Conservation (phyloP, 64 coral and sea anemone genomes). For the Trachythela sp. region DNA sequence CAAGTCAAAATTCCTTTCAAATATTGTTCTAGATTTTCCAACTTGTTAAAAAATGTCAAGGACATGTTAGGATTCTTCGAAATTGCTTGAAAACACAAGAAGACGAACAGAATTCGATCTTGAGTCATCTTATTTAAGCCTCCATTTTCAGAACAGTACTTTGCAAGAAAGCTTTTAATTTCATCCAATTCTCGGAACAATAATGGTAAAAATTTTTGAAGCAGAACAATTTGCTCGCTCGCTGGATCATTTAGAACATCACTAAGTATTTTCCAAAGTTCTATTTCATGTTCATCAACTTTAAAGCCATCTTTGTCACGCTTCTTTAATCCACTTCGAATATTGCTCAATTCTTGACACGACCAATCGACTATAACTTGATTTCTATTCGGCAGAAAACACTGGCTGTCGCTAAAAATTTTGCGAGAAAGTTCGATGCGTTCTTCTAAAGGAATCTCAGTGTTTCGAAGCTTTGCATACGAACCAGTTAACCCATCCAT, state of each 20-base stretch:
- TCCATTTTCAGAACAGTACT: background rate
- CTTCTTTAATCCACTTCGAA: background rate
- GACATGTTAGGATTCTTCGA: background rate
- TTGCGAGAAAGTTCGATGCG: background rate
- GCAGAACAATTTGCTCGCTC: background rate
- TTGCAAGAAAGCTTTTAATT: background rate
- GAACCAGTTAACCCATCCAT: background rate
- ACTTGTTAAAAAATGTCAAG: background rate
- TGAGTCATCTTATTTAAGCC: background rate
- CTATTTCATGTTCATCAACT: background rate
- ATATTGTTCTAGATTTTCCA: slow-evolving; percentile 7
- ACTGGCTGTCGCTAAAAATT: background rate
- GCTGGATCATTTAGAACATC: background rate
- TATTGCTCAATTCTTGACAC: background rate
- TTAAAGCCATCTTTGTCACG: background rate
- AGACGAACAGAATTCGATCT: background rate
- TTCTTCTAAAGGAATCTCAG: background rate
- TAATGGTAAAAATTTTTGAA: background rate
- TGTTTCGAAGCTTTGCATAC: background rate
- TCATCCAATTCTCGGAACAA: background rate
- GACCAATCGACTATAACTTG: slow-evolving; percentile 1
- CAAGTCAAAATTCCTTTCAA: background rate
- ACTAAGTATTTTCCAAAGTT: background rate
- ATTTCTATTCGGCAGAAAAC: background rate
- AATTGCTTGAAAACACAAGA: background rate